Percentiles rank a stretch among this genome's conserved stretches.
These are phyloP conservation scores for Syrmaticus mikado DNA, from an alignment of 2,113 vertebrate species.

Conservation along the genomic window DNA sequence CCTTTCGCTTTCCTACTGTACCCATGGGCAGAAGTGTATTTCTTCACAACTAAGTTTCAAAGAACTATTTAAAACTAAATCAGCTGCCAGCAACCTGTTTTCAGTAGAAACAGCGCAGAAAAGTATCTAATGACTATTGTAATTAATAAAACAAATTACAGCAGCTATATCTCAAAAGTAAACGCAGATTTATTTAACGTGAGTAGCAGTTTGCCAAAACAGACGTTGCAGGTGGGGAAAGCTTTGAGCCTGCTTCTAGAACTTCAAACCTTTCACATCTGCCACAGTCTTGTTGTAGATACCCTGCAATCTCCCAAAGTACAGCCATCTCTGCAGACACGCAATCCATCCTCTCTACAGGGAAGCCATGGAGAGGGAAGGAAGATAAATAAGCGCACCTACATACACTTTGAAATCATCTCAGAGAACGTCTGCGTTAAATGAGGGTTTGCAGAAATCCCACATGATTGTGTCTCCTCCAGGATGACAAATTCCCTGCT, in stretches of 20 bases:
- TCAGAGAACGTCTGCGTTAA: background rate
- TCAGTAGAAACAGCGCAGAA: background rate
- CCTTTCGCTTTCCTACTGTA: background rate
- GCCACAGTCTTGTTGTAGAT: fast-evolving
- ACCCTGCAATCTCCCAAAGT: background rate
- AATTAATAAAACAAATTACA: background rate
- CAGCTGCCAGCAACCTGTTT: background rate
- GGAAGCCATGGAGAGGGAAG: background rate
- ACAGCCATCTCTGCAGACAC: fast-evolving
- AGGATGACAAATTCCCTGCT: background rate
- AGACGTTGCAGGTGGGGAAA: background rate
- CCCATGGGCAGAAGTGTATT: background rate
- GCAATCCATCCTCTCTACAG: background rate
- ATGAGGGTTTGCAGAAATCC: background rate
- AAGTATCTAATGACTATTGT: background rate
- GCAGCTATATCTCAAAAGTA: background rate
- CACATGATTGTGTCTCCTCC: background rate
- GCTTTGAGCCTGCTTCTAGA: background rate
- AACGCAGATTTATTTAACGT: background rate
- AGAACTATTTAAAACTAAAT: background rate
- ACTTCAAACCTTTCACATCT: background rate
- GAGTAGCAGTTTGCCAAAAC: background rate
- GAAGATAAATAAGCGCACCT: background rate
- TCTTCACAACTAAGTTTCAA: background rate
- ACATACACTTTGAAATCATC: fast-evolving